These are phyloP conservation scores for Drosophila prostipennis DNA, from an alignment of 2,888 invertebrate species.

Conservation along the genomic window DNA sequence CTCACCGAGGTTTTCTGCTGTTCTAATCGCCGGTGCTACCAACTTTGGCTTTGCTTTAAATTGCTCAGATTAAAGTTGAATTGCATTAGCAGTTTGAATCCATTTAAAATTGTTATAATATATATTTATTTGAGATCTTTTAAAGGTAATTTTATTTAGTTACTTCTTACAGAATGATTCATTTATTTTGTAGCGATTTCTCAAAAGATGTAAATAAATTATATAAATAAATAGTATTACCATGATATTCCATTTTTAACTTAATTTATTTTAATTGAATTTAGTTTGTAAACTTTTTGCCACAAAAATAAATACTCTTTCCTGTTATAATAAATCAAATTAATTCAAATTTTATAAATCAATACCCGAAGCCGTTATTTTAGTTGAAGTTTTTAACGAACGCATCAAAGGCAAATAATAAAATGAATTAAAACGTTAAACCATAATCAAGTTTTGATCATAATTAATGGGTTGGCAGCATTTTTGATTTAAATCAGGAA, in stretches of 20 bases:
- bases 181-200: no score
- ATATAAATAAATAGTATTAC: no score
- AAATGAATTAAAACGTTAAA: not conserved
- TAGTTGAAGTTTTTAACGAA: not conserved
- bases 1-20: conserved; percentile 3
- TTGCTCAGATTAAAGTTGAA: conserved; percentile 20
- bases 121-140: not conserved
- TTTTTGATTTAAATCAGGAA: conserved; percentile 4
- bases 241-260: no score
- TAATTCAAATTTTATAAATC: not conserved
- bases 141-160: no score
- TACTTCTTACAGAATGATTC: no score
- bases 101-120: not conserved
- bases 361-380: not conserved
- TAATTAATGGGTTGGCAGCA: conserved; percentile 22
- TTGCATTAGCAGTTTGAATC: not conserved
- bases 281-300: no score
- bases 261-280: no score
- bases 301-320: not conserved
- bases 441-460: conserved; percentile 15
- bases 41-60: conserved; percentile 17
- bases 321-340: not conserved
- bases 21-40: conserved; percentile 2
- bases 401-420: not conserved
- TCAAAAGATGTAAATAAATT: no score